phyloP scores from a whole-genome alignment of 1,140 invertebrate genomes.

The Drosophila pachea region DNA sequence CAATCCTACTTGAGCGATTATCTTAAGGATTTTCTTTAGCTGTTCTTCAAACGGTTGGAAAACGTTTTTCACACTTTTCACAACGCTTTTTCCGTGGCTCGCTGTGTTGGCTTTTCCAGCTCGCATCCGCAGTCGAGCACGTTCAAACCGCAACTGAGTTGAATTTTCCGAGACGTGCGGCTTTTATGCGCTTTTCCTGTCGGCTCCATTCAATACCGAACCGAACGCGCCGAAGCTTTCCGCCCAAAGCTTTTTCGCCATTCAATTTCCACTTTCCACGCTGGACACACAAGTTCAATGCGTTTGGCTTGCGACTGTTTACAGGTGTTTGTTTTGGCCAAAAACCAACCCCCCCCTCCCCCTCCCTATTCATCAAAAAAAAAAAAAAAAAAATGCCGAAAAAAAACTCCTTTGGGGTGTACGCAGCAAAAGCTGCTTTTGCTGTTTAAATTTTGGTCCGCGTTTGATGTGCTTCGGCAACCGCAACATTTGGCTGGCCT shows the following conservation, averaged over 20 bases:
- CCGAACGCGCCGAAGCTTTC: constrained; percentile 55
- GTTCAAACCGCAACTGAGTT: constrained; percentile 68
- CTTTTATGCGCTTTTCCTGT: constrained; percentile 67
- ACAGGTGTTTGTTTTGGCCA: constrained; percentile 74
- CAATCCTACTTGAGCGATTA: constrained; percentile 25
- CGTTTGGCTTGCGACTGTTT: constrained; percentile 31
- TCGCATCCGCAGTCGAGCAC: constrained; percentile 46
- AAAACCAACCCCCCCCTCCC: too few species aligned
- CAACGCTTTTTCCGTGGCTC: constrained; percentile 7
- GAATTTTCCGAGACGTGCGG: constrained; percentile 49
- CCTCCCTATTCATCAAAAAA: too few species aligned
- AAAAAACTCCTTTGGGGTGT: constrained; percentile 10
- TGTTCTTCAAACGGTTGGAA: constrained; percentile 23
- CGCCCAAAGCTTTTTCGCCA: constrained; percentile 4
- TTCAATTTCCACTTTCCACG: constrained; percentile 36
- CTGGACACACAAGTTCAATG: constrained; percentile 37
- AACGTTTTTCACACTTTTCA: constrained; percentile 5
- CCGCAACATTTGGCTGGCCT: constrained; percentile 31
- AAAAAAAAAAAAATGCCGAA: neutral
- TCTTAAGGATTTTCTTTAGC: constrained; percentile 7
- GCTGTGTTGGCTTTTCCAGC: constrained; percentile 7
- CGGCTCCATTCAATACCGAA: constrained; percentile 63
- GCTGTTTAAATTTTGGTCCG: constrained; percentile 3
- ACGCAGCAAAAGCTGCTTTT: neutral
- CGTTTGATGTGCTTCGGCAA: constrained; percentile 28